Conservation (phyloP, 2,113 vertebrate species). For the Abramis brama region DNA sequence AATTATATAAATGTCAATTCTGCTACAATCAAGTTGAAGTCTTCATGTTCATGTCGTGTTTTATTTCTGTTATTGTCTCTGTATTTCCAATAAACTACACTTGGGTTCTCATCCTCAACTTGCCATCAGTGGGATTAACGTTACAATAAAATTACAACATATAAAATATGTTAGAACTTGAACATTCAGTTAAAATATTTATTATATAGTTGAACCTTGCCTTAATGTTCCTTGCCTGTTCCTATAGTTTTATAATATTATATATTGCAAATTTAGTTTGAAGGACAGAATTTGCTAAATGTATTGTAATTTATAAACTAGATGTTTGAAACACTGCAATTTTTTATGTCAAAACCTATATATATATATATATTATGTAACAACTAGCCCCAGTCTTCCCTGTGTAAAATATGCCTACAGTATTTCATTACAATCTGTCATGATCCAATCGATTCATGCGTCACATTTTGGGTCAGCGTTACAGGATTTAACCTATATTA, state of each 20-base stretch:
- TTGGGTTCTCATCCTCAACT: too few species aligned
- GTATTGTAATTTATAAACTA: not conserved
- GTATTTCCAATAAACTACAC: too few species aligned
- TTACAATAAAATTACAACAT: not conserved
- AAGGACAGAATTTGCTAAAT: not conserved
- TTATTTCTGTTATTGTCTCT: too few species aligned
- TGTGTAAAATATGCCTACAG: not conserved
- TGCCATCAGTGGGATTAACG: too few species aligned
- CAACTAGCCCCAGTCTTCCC: not conserved
- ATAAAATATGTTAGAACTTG: not conserved
- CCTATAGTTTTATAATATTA: too few species aligned
- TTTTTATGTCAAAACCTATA: not conserved
- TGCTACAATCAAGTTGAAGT: too few species aligned
- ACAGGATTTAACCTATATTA: conserved; percentile 47
- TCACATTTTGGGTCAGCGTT: not conserved
- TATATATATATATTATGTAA: too few species aligned
- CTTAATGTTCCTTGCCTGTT: not conserved
- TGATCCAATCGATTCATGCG: not conserved
- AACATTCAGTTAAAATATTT: not conserved
- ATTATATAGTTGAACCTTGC: not conserved
- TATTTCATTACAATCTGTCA: conserved; percentile 8
- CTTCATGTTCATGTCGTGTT: too few species aligned
- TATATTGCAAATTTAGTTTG: not conserved
- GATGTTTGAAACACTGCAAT: not conserved
- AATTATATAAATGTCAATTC: too few species aligned